These are phyloP conservation scores for Lumbricus terrestris DNA, from an alignment of 2,888 invertebrate species.

Conservation along the genomic window DNA sequence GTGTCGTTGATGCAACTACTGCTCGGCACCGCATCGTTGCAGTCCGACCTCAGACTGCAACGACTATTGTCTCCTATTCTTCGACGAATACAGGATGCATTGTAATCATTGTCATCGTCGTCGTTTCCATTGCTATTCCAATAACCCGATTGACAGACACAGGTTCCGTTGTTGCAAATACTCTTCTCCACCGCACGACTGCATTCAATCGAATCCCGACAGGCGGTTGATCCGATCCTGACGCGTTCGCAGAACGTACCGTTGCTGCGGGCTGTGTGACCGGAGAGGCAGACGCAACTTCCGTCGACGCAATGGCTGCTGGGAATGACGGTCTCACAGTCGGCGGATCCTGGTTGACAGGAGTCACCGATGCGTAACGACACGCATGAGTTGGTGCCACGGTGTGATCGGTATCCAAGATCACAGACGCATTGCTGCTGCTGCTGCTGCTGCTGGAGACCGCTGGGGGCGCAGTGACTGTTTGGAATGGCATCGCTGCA, in stretches of 20 bases:
- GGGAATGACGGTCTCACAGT: conserved; percentile 10
- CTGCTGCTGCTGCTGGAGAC: too few species aligned
- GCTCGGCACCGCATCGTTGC: neutral
- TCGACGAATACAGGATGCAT: neutral
- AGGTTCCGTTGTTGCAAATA: neutral
- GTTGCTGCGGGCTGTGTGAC: neutral
- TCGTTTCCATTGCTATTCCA: neutral
- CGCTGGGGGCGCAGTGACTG: neutral
- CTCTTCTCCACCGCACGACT: neutral
- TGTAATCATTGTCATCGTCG: neutral
- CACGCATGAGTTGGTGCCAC: neutral
- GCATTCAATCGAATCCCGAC: neutral
- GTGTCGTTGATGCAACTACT: neutral
- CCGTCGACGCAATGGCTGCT: neutral
- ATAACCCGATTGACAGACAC: conserved; percentile 4
- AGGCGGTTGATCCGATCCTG: neutral
- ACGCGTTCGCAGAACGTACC: neutral
- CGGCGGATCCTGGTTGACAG: neutral
- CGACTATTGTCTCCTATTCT: neutral
- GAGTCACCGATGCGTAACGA: neutral
- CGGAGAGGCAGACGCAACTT: neutral
- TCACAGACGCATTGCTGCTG: neutral
- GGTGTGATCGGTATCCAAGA: neutral
- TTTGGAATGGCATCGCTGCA: neutral
- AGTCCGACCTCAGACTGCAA: neutral